Percentiles rank a stretch among this genome's conserved stretches.
These are phyloP conservation scores for Sipha maydis DNA, from an alignment of 2,888 invertebrate species.

Conservation along the genomic window DNA sequence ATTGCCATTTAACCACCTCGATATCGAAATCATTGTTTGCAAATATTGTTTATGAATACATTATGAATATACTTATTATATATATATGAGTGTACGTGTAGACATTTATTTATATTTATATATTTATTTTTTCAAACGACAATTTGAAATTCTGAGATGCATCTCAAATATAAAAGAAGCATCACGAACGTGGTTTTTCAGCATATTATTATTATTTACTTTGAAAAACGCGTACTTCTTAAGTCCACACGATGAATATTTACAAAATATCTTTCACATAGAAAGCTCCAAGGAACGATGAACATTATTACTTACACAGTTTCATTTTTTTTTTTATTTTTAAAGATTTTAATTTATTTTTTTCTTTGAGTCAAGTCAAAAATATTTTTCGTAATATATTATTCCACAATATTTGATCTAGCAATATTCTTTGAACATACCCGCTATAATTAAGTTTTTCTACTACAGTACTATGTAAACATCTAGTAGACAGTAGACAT, in stretches of 20 bases:
- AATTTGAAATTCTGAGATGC: not conserved
- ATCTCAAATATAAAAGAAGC: not conserved
- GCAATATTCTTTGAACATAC: not conserved
- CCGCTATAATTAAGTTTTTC: not conserved
- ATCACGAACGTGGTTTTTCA: not conserved
- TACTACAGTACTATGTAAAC: not conserved
- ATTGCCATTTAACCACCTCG: slow-evolving; percentile 8
- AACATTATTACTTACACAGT: not conserved
- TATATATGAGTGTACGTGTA: not conserved
- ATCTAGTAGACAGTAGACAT: not conserved
- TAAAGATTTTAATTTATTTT: not conserved
- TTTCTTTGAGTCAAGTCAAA: not conserved
- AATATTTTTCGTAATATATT: not conserved
- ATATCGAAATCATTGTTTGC: slow-evolving; percentile 20
- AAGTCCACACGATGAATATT: slow-evolving; percentile 44
- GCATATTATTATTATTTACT: slow-evolving; percentile 12
- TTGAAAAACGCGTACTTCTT: not conserved
- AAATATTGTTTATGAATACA: not conserved
- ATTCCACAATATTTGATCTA: not conserved
- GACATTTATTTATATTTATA: not conserved
- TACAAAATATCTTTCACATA: slow-evolving; percentile 21
- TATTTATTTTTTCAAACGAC: not conserved
- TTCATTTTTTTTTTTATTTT: not conserved
- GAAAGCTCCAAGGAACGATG: not conserved
- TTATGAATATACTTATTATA: not conserved